Percentiles rank a stretch among this genome's conserved stretches.
Conservation (phyloP, 1,140 invertebrate genomes). For the Penaeus japonicus region DNA sequence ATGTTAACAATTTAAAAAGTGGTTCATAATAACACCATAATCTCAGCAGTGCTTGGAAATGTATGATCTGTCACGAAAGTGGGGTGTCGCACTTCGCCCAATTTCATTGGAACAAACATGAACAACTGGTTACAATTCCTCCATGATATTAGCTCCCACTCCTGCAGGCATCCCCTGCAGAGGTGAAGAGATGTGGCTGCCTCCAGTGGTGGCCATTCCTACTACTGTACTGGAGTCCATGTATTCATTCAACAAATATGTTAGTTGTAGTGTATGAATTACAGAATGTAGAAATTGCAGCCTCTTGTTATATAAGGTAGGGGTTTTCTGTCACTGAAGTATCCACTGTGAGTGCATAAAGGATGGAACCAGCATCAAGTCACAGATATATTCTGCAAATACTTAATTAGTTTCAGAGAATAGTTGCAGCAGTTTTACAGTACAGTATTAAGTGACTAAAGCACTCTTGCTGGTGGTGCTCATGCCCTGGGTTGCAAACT, state of each 20-base stretch:
- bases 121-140: too few relatives aligned
- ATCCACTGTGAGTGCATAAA: slow-evolving; percentile 21
- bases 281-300: slow-evolving; percentile 15
- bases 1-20: neutral
- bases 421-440: slow-evolving; percentile 19
- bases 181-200: neutral
- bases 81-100: too few relatives aligned
- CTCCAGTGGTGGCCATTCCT: slow-evolving; percentile 3
- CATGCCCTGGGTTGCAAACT: slow-evolving; percentile 27
- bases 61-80: slow-evolving; percentile 5
- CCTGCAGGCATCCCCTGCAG: neutral
- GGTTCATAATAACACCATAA: neutral
- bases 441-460: slow-evolving; percentile 27
- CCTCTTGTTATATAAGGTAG: neutral
- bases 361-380: slow-evolving; percentile 18
- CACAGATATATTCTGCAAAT: slow-evolving; percentile 7
- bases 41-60: neutral
- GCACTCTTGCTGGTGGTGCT: slow-evolving; percentile 9
- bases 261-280: neutral
- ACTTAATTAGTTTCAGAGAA: slow-evolving; percentile 18
- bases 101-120: too few relatives aligned
- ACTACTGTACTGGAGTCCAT: slow-evolving; percentile 17
- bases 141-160: neutral
- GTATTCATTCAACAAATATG: neutral
- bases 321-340: neutral